These are phyloP conservation scores for Corapipo altera DNA, from an alignment of 2,113 vertebrate genomes.

Conservation along the genomic window DNA sequence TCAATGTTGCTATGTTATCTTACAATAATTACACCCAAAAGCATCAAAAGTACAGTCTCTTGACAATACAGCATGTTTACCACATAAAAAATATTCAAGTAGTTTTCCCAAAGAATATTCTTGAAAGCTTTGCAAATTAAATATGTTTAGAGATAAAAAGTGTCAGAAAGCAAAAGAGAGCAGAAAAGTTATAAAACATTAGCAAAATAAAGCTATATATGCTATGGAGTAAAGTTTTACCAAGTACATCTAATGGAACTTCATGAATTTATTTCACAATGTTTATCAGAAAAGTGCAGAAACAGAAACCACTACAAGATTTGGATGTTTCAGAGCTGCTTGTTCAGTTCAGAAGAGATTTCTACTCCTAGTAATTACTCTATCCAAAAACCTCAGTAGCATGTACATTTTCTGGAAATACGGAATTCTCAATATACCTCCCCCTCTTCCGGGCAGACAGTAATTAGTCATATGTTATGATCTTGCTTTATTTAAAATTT, in stretches of 20 bases:
- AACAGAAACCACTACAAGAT: background rate
- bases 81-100: background rate
- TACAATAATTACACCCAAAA: background rate
- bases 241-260: background rate
- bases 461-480: background rate
- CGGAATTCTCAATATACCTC: background rate
- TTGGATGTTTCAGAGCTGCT: background rate
- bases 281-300: background rate
- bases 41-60: background rate
- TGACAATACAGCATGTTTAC: background rate
- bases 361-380: background rate
- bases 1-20: background rate
- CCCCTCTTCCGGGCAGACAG: background rate
- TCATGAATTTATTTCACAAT: background rate
- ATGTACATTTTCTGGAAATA: background rate
- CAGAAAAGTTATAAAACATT: background rate
- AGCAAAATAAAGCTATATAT: background rate
- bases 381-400: background rate
- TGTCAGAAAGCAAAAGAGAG: background rate
- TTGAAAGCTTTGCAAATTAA: background rate
- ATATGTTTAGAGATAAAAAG: background rate
- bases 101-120: background rate
- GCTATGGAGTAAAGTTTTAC: background rate
- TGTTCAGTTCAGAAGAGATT: background rate
- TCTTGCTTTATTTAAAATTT: background rate